Evolutionary conservation across 1,140 invertebrate species (phyloP).

Genomic region (Calliphora vicina): DNA sequence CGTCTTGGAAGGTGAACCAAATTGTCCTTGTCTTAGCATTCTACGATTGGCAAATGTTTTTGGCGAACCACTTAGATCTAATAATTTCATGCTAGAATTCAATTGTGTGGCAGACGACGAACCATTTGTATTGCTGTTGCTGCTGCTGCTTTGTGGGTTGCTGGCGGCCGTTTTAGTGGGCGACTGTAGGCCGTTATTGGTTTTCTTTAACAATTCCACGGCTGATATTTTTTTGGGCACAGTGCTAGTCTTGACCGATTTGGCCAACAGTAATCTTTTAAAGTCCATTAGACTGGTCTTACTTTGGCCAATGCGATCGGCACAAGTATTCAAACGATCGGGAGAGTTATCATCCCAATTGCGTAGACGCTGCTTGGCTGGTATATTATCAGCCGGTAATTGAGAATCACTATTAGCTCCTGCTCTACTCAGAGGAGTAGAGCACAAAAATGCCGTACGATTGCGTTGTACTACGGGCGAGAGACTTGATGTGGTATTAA

Average conservation of each 20-base stretch:
- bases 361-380: conserved; percentile 51
- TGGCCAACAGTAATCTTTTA: conserved; percentile 75
- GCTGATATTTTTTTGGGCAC: conserved; percentile 74
- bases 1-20: conserved; percentile 66
- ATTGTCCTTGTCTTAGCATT: conserved; percentile 66
- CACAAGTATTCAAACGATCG: conserved; percentile 67
- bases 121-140: neutral
- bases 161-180: neutral
- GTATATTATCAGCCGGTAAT: conserved; percentile 41
- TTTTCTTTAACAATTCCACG: conserved; percentile 81
- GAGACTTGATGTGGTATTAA: conserved; percentile 62
- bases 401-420: conserved; percentile 36
- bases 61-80: conserved; percentile 73
- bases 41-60: conserved; percentile 71
- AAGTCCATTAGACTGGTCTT: conserved; percentile 81
- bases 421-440: conserved; percentile 62
- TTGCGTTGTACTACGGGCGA: conserved; percentile 72
- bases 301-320: conserved; percentile 69
- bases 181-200: neutral
- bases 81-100: conserved; percentile 60
- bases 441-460: conserved; percentile 66
- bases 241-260: conserved; percentile 66
- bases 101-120: conserved; percentile 39
- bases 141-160: neutral
- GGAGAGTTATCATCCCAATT: conserved; percentile 63